Percentiles rank a stretch among this genome's conserved stretches.
phyloP scores from a whole-genome alignment of 2,888 invertebrate genomes.

The Volucella zonaria region DNA sequence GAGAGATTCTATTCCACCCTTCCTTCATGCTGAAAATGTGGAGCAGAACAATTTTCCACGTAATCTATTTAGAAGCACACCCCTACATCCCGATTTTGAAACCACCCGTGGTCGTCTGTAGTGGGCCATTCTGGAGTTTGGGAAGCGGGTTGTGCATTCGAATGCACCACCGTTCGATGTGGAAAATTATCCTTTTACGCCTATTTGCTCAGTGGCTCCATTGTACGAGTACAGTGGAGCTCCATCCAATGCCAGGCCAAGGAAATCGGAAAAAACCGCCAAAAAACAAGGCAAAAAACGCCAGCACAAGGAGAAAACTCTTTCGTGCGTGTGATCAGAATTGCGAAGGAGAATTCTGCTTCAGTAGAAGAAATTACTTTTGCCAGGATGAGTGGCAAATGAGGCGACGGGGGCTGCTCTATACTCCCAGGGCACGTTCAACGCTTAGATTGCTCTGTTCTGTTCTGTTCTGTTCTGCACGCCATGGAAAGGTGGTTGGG shows the following conservation, averaged over 20 bases:
- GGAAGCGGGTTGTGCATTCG: constrained; percentile 60
- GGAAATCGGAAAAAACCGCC: constrained; percentile 46
- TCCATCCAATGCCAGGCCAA: constrained; percentile 51
- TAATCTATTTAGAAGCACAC: constrained; percentile 70
- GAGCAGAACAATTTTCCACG: constrained; percentile 73
- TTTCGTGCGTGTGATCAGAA: constrained; percentile 77
- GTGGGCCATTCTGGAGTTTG: constrained; percentile 16
- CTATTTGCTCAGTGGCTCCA: constrained; percentile 67
- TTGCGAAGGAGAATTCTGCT: constrained; percentile 72
- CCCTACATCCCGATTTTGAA: background rate
- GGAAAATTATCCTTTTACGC: constrained; percentile 74
- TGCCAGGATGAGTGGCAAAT: constrained; percentile 73
- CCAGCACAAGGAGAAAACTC: constrained; percentile 73
- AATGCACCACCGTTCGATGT: constrained; percentile 73
- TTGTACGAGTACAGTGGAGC: constrained; percentile 16
- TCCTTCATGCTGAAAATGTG: constrained; percentile 55
- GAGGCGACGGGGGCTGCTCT: constrained; percentile 53
- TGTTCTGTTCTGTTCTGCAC: constrained; percentile 27
- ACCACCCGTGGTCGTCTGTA: background rate
- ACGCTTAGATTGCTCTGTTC: constrained; percentile 65
- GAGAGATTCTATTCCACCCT: background rate
- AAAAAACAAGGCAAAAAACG: constrained; percentile 16
- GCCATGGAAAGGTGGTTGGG: background rate
- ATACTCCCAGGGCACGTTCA: constrained; percentile 62
- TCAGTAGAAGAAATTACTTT: constrained; percentile 71